Evolutionary conservation across 2,797 vertebrate genomes (phyloP).

Genomic region (Acanthurus tractus): DNA sequence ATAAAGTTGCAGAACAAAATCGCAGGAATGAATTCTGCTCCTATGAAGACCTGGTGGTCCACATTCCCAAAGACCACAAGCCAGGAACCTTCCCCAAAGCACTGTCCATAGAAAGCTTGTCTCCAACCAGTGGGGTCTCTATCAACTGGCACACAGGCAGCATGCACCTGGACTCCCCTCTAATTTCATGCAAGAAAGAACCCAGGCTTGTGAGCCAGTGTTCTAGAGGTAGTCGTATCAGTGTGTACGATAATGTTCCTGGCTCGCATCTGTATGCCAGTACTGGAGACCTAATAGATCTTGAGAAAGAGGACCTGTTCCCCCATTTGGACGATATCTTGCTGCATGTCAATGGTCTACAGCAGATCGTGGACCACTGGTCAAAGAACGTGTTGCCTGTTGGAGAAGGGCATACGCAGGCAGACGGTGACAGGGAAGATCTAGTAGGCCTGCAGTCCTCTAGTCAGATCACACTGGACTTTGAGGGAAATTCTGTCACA

Average conservation of each 20-base stretch:
- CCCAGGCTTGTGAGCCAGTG: constrained; percentile 85
- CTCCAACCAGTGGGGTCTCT: constrained; percentile 86
- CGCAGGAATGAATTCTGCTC: constrained; percentile 92
- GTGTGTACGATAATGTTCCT: constrained; percentile 97
- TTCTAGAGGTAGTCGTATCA: constrained; percentile 93
- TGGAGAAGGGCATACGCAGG: constrained; percentile 73
- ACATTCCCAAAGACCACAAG: constrained; percentile 98
- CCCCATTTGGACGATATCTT: constrained; percentile 95
- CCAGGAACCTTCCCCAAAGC: constrained; percentile 99
- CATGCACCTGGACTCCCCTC: constrained; percentile 85
- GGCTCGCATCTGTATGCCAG: constrained; percentile 96
- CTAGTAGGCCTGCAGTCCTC: constrained; percentile 81
- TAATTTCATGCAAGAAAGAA: constrained; percentile 83
- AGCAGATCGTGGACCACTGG: constrained; percentile 95
- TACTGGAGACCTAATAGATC: constrained; percentile 95
- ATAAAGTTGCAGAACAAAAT: constrained; percentile 86
- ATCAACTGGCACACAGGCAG: constrained; percentile 90
- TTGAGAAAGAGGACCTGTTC: constrained; percentile 95
- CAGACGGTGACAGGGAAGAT: constrained; percentile 68
- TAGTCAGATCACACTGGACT: constrained; percentile 91
- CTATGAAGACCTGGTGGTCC: constrained; percentile 95
- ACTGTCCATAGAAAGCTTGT: constrained; percentile 96
- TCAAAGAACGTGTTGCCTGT: constrained; percentile 90
- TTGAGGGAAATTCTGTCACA: constrained; percentile 92
- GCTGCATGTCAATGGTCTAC: constrained; percentile 93